Evolutionary conservation across 2,113 vertebrate genomes (phyloP).

Genomic region (Xiphophorus couchianus): DNA sequence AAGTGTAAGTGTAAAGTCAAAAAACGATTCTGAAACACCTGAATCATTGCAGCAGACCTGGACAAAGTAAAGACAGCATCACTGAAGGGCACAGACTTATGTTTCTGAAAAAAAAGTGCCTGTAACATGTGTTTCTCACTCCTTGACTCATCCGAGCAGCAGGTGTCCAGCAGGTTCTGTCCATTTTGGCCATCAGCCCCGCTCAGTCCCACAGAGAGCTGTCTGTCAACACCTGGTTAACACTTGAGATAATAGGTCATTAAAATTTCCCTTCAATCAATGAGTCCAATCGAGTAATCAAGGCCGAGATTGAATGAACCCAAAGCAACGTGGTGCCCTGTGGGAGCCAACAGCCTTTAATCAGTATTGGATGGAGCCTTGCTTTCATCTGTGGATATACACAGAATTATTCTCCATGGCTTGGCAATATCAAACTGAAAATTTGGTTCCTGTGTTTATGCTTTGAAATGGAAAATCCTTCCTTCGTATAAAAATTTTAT

Average conservation of each 20-base stretch:
- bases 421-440: slow-evolving; percentile 10
- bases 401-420: slow-evolving; percentile 38
- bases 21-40: slow-evolving; percentile 39
- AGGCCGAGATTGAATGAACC: slow-evolving; percentile 70
- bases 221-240: slow-evolving; percentile 79
- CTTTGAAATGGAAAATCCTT: slow-evolving; percentile 23
- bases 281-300: slow-evolving; percentile 77
- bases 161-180: slow-evolving; percentile 40
- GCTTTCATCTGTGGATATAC: slow-evolving; percentile 55
- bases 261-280: slow-evolving; percentile 78
- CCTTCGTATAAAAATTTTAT: slow-evolving; percentile 1
- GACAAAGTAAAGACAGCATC: slow-evolving; percentile 43
- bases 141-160: slow-evolving; percentile 41
- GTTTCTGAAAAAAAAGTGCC: slow-evolving; percentile 29
- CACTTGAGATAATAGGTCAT: slow-evolving; percentile 80
- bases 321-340: slow-evolving; percentile 56
- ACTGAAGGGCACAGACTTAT: slow-evolving; percentile 34
- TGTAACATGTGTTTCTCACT: slow-evolving; percentile 19
- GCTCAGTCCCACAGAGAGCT: slow-evolving; percentile 56
- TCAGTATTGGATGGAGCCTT: slow-evolving; percentile 58
- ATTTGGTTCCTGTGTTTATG: slow-evolving; percentile 4
- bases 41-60: slow-evolving; percentile 44
- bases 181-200: slow-evolving; percentile 46
- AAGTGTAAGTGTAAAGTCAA: neutral
- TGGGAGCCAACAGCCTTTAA: slow-evolving; percentile 64